Conservation (phyloP, 1,140 invertebrate genomes). For the Drosophila subpulchrella region DNA sequence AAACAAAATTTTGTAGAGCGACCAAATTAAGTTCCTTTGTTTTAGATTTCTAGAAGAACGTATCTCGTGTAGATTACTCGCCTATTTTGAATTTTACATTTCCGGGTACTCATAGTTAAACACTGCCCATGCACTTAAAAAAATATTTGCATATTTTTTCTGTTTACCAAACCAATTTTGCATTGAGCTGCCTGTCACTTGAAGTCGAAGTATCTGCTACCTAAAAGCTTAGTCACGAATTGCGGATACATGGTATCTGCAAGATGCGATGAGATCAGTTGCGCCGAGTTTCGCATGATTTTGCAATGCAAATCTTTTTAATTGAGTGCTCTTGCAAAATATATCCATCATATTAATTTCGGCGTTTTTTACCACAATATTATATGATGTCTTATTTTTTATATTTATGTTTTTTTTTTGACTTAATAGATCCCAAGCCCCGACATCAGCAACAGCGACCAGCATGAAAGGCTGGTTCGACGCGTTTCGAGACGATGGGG, state of each 20-base stretch:
- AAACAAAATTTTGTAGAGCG: slow-evolving; percentile 51
- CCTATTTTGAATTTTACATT: slow-evolving; percentile 47
- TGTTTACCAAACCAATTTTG: slow-evolving; percentile 63
- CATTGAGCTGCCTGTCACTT: slow-evolving; percentile 65
- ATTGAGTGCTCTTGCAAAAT: slow-evolving; percentile 53
- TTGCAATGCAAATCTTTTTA: slow-evolving; percentile 51
- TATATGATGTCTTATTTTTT: slow-evolving; percentile 1
- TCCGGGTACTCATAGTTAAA: slow-evolving; percentile 25
- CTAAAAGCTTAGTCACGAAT: slow-evolving; percentile 76
- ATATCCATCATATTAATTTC: slow-evolving; percentile 28
- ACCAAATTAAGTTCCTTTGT: slow-evolving; percentile 65
- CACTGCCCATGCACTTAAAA: slow-evolving; percentile 3
- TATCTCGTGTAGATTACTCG: slow-evolving; percentile 25
- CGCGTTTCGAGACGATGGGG: slow-evolving; percentile 95
- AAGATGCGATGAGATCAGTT: slow-evolving; percentile 57
- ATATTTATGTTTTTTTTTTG: not conserved
- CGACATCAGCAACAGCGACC: slow-evolving; percentile 40
- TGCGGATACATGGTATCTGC: slow-evolving; percentile 34
- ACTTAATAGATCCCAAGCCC: slow-evolving; percentile 7
- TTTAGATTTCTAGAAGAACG: slow-evolving; percentile 9
- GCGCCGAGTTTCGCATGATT: slow-evolving; percentile 31
- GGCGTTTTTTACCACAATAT: not conserved
- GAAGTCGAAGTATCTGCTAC: slow-evolving; percentile 55
- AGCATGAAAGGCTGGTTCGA: slow-evolving; percentile 96
- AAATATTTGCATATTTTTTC: slow-evolving; percentile 40